phyloP scores from a whole-genome alignment of 2,113 vertebrate genomes.

The Gambusia holbrooki region DNA sequence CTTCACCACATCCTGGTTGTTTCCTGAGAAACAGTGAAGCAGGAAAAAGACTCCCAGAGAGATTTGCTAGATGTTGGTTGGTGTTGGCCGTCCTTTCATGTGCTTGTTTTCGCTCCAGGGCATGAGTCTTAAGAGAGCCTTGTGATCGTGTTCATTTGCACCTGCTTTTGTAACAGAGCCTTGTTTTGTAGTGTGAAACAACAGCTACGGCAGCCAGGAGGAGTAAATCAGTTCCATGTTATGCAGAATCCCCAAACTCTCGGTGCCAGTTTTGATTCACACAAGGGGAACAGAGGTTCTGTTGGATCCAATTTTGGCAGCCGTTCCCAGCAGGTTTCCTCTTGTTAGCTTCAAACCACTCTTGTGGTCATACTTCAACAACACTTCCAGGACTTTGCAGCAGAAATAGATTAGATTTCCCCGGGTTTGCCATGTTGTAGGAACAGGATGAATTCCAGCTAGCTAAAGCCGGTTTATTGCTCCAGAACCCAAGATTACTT shows the following conservation, averaged over 20 bases:
- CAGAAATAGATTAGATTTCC: constrained; percentile 55
- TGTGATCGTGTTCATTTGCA: constrained; percentile 48
- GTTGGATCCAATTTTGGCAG: constrained; percentile 2
- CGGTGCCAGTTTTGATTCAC: background rate
- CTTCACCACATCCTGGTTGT: background rate
- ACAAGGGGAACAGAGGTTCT: background rate
- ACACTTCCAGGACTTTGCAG: constrained; percentile 22
- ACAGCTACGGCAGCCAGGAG: background rate
- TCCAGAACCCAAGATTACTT: constrained; percentile 62
- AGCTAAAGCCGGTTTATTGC: constrained; percentile 45
- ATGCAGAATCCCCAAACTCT: background rate
- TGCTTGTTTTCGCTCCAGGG: constrained; percentile 37
- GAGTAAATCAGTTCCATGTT: background rate
- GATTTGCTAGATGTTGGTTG: constrained; percentile 1
- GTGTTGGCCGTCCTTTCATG: constrained; percentile 36
- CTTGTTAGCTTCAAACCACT: constrained; percentile 27
- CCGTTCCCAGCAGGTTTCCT: constrained; percentile 6
- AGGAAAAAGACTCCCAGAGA: background rate
- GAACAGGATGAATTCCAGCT: constrained; percentile 43
- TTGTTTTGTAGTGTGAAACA: constrained; percentile 12
- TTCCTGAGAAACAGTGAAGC: constrained; percentile 3
- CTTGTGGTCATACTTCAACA: constrained; percentile 21
- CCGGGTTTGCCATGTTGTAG: constrained; percentile 23
- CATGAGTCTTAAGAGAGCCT: constrained; percentile 51
- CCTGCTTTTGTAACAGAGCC: constrained; percentile 26